Evolutionary conservation across 2,888 invertebrate genomes (phyloP).

Genomic region (Oxytorus armatus): DNA sequence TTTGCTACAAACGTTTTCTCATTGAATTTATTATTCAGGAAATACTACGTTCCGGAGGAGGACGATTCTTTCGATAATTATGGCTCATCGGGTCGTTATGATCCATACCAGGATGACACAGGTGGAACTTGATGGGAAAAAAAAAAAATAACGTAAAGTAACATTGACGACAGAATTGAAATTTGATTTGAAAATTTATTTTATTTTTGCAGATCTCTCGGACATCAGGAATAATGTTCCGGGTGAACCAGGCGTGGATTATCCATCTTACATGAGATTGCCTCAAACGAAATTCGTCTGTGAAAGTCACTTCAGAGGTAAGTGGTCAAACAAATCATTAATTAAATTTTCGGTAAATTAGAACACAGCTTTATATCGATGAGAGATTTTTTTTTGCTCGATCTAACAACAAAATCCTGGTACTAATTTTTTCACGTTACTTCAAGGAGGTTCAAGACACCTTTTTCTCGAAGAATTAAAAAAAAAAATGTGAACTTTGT

Average conservation of each 20-base stretch:
- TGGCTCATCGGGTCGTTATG: slow-evolving; percentile 78
- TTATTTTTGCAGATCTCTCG: slow-evolving; percentile 82
- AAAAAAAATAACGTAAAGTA: slow-evolving; percentile 8
- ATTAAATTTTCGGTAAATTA: no score
- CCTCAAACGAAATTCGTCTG: slow-evolving; percentile 88
- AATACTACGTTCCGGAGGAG: slow-evolving; percentile 79
- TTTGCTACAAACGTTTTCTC: neutral
- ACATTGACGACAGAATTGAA: neutral
- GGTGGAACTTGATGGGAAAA: slow-evolving; percentile 74
- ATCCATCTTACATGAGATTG: slow-evolving; percentile 87
- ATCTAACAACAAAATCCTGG: no score
- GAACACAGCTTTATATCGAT: neutral
- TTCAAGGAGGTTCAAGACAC: no score
- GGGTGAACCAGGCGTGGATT: slow-evolving; percentile 89
- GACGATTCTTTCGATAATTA: slow-evolving; percentile 80
- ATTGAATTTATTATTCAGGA: slow-evolving; percentile 72
- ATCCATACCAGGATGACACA: slow-evolving; percentile 81
- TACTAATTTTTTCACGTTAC: no score
- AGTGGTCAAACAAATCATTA: slow-evolving; percentile 59
- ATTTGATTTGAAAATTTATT: slow-evolving; percentile 37
- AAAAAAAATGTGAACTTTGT: no score
- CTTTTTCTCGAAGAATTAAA: no score
- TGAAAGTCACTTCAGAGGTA: slow-evolving; percentile 87
- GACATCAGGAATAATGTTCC: slow-evolving; percentile 88
- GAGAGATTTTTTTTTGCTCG: neutral